These are phyloP conservation scores for Platysternon megacephalum DNA, from an alignment of 2,113 vertebrate species.

Conservation along the genomic window DNA sequence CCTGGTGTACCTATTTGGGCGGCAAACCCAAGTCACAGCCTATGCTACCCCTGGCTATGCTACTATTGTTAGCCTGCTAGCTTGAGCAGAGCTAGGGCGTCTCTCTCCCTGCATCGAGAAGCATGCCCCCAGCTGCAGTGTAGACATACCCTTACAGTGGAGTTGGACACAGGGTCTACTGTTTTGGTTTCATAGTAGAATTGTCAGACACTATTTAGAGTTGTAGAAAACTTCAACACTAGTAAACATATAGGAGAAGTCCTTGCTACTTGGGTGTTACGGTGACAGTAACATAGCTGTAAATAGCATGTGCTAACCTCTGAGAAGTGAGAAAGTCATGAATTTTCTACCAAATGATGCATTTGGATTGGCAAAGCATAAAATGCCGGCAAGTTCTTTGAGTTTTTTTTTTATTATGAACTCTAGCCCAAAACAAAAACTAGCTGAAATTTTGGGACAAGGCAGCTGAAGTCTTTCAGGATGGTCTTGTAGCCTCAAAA, in stretches of 20 bases:
- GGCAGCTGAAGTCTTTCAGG: neutral
- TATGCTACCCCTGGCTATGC: neutral
- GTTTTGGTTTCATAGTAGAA: neutral
- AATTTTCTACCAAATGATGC: neutral
- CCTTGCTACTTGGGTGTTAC: neutral
- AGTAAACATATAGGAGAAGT: neutral
- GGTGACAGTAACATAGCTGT: neutral
- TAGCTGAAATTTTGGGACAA: neutral
- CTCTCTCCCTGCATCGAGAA: neutral
- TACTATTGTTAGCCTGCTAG: neutral
- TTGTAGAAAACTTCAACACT: neutral
- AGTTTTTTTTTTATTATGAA: neutral
- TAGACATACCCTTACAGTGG: neutral
- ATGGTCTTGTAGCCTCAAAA: neutral
- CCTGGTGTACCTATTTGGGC: neutral
- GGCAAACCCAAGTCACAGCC: neutral
- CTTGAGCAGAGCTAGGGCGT: neutral
- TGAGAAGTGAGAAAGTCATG: neutral
- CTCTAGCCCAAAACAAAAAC: neutral
- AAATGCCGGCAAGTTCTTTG: neutral
- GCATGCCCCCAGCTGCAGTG: neutral
- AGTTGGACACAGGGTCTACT: conserved; percentile 12
- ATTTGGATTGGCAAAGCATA: neutral
- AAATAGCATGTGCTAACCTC: neutral
- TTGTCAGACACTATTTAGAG: neutral